Evolutionary conservation across 2,888 invertebrate genomes (phyloP), one percentile per base, ranked within the genome.

Genomic region (Mystacides longicornis): DNA sequence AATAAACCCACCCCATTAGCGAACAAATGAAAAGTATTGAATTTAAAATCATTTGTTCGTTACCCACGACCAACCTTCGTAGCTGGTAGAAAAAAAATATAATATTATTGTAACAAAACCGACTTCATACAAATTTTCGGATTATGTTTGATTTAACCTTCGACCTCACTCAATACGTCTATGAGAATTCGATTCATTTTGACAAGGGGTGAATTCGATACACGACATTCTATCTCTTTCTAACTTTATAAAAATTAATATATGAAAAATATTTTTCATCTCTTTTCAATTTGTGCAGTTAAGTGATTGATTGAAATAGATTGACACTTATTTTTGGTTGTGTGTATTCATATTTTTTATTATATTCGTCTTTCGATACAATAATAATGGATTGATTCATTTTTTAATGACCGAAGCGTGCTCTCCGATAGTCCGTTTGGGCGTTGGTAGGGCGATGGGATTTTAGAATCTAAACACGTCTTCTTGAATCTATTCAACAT

Each of bases 101-200:
- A 7, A n/a, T n/a, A n/a, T n/a, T n/a, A n/a, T n/a, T n/a, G n/a
- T n/a, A n/a, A 37, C 50, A 23, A 37, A 43, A 31, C 22, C 51
- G 49, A 21, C 27, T 19, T 43, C 48, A 46, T 52, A 57, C 54
- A 33, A 53, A 49, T 60, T n/a, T n/a, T 55, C 50, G 56, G 57
- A 61, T 61, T 59, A 61, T n/a, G n/a, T 61, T 59, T 54, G 53
- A 61, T 59, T 61, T 57, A 57, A 59, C 61, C 61, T 56, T n/a
- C 57, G 57, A 52, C 59, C 61, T 49, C 23, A n/a, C 50, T 27
- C 42, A 49, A 21, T 47, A 23, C 23, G 7, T 16, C 55, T 54
- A 60, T 60, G 60, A 55, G 57, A 56, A 56, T 55, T 55, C 52
- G 46, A 48, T 18, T 23, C 43, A 20, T 45, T 49, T 27, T 27